Evolutionary conservation across 2,888 invertebrate species (phyloP), one percentile per base, ranked within the genome.

Genomic region (Caenorhabditis uteleia): DNA sequence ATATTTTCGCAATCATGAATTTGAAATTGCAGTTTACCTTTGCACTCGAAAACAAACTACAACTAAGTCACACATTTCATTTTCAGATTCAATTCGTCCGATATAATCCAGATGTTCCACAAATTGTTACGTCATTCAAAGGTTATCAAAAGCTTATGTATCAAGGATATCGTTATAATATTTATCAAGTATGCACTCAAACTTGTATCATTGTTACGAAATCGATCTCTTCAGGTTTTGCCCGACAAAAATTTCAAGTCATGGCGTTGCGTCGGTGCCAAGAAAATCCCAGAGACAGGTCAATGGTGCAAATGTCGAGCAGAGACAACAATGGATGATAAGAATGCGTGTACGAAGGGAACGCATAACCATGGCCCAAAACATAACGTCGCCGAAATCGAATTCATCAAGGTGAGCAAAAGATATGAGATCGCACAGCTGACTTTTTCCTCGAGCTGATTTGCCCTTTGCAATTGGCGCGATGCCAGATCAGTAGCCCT

Each of bases 111-210:
- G 74, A 69, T 42, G 65, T 74, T 39, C 81, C 81, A 18, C 78
- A 77, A 55, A 77, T 79, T 55, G 80, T 81, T 42, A 81, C 79
- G 6, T 80, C 79, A 8, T 81, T 81, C 60, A 81, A 81, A 61
- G 81, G 79, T 62, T 79, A 81, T 54, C 81, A 81, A 58, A 81
- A 81, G 56, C 68, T 81, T 21, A 81, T 81, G 72, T 82, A 74
- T 56, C 75, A 79, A 57, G 81, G 81, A 33, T 79, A 82, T 56
- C 73, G 81, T 34, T 81, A 81, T 64, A 81, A 81, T 59, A 81
- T 81, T 54, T 81, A 81, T 68, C 80, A 80, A 59, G 74, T 71
- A 26, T 16, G 34, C n/a, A 6, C 21, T 4, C 44, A 5, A 25
- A 10, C 14, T 50, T n/a, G n/a, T n/a, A n/a, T n/a, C n/a, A n/a